phyloP scores from a whole-genome alignment of 2,888 invertebrate genomes.

The Penaeus monodon region DNA sequence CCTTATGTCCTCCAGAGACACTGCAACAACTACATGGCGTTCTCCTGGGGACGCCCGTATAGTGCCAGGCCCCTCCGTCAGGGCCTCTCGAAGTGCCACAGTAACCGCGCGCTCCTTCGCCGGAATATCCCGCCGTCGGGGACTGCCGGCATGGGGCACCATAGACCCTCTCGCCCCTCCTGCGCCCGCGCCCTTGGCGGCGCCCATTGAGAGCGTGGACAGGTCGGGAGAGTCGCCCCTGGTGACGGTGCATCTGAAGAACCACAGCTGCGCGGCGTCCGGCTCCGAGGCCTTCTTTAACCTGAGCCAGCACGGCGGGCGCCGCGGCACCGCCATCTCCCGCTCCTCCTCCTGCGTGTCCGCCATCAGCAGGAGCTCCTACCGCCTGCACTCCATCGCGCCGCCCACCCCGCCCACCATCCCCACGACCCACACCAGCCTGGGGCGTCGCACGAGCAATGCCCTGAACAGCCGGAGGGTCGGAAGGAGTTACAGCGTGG shows the following conservation, averaged over 20 bases:
- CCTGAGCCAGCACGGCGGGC: slow-evolving; percentile 48
- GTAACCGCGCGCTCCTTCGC: slow-evolving; percentile 32
- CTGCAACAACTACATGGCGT: slow-evolving; percentile 32
- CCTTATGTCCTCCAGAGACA: slow-evolving; percentile 25
- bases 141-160: slow-evolving; percentile 44
- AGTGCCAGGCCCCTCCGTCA: slow-evolving; percentile 23
- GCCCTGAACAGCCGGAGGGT: slow-evolving; percentile 12
- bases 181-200: background rate
- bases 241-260: slow-evolving; percentile 47
- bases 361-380: slow-evolving; percentile 35
- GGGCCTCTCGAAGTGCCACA: slow-evolving; percentile 28
- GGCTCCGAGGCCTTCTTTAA: slow-evolving; percentile 62
- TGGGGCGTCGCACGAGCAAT: slow-evolving; percentile 26
- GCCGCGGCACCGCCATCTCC: slow-evolving; percentile 44
- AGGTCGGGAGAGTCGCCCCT: slow-evolving; percentile 41
- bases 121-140: slow-evolving; percentile 27
- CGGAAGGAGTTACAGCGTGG: slow-evolving; percentile 44
- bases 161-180: slow-evolving; percentile 35
- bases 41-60: slow-evolving; percentile 30
- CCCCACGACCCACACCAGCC: slow-evolving; percentile 15
- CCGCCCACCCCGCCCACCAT: slow-evolving; percentile 14
- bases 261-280: slow-evolving; percentile 59
- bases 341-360: slow-evolving; percentile 57
- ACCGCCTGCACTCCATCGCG: slow-evolving; percentile 10
- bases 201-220: background rate